Evolutionary conservation across 2,113 vertebrate genomes (phyloP), one percentile per base, ranked within the genome.

Genomic region (Psophia crepitans): DNA sequence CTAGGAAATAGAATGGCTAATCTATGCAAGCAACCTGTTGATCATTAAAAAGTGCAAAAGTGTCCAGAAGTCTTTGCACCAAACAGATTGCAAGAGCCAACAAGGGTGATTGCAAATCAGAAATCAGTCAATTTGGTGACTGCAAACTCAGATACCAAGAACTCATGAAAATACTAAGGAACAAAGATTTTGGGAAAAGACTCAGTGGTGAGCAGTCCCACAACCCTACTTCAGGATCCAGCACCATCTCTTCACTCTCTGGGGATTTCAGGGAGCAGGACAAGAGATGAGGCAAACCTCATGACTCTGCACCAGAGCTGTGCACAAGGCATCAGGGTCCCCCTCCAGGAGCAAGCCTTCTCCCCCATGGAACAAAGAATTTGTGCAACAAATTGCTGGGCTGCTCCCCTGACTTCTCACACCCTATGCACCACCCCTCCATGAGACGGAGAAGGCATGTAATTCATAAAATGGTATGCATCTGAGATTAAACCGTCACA

Each of bases 321-420:
- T 12, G n/a, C 57, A 35, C 23, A 73, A 7, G 0, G 3, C 37
- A 11, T 6, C 27, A 56, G 41, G 39, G 21, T 27, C 44, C 32
- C 26, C 48, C 66, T 49, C 28, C 1, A 1, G 3, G 3, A 46
- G 13, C 5, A 7, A 81, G 14, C 16, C 32, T 84, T 49, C 35
- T 12, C 11, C 14, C 33, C 9, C n/a, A 58, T 0, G 1, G 48
- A 66, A 48, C 0, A 0, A 85, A 17, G 16, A 76, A 7, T 0
- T 8, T 15, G 4, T 24, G 21, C 13, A 71, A 56, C 9, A 39
- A 60, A 51, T 9, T 16, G 33, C 24, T 51, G 9, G 1, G 3
- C 30, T 64, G 46, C 24, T 93, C 37, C 37, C 24, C 10, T 13
- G 8, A 66, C 53, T n/a, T 44, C 63, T 57, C 58, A 68, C 1